Base-by-base conservation (phyloP, 2,113 vertebrate species). In the Danionella cerebrum region DNA sequence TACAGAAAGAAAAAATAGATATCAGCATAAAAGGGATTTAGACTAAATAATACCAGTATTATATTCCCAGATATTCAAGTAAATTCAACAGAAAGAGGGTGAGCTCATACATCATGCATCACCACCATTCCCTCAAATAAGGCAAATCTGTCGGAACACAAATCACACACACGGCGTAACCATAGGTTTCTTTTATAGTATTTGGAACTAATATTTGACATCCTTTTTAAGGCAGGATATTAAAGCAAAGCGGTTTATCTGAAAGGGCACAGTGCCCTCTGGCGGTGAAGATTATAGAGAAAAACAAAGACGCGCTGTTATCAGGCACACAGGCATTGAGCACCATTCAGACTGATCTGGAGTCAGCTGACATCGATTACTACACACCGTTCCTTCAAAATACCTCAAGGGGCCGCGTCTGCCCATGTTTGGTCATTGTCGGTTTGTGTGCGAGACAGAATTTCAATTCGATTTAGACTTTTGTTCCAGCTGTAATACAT, bases 211-310 rank as follows among this genome's bases (percentile, higher is more conserved):
- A n/a, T n/a, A n/a, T n/a, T n/a, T n/a, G n/a, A n/a, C n/a, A n/a
- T n/a, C 21, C 29, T 9, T 27, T 54, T 71, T 65, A 65, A 71
- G 62, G 69, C 62, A 47, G 42, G 50, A 55, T 18, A 31, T 14
- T 24, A 35, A 44, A 47, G 21, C 5, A 57, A 6, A 12, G 31
- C 42, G 25, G 64, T 29, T 18, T 9, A 21, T 54, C 35, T 33
- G 47, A 66, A 70, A 51, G 48, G 14, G 38, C 47, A 70, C 48
- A 54, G 67, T 57, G 60, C 62, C 67, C 62, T 66, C 72, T 67
- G 27, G 54, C 67, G 72, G 67, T 41, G 24, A 38, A n/a, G n/a
- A n/a, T n/a, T n/a, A n/a, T n/a, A n/a, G n/a, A n/a, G n/a, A n/a
- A n/a, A n/a, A n/a, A n/a, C n/a, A n/a, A n/a, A n/a, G n/a, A n/a